Conservation (phyloP, 2,888 invertebrate species). For the Crioceris asparagi region DNA sequence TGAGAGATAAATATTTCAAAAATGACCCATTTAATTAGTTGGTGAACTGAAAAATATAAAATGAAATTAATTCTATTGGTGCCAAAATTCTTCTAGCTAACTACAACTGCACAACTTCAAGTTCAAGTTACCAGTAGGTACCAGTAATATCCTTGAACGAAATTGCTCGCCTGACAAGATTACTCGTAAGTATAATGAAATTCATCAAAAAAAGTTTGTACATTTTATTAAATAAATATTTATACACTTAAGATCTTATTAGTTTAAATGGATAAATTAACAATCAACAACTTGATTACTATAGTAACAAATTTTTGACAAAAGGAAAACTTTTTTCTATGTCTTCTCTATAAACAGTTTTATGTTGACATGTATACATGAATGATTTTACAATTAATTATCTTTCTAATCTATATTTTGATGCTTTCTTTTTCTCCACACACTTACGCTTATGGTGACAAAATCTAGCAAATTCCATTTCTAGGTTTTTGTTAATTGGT, state of each 20-base stretch:
- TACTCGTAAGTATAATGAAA: too few relatives aligned
- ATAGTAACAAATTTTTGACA: conserved; percentile 13
- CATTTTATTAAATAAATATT: conserved; percentile 37
- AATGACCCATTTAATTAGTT: too few relatives aligned
- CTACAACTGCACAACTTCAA: too few relatives aligned
- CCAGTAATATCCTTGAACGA: too few relatives aligned
- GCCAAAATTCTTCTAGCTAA: too few relatives aligned
- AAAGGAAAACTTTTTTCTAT: conserved; percentile 12
- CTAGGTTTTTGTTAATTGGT: too few relatives aligned
- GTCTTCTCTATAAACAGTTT: conserved; percentile 16
- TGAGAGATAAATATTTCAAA: too few relatives aligned
- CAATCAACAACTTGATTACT: conserved; percentile 18
- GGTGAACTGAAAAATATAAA: too few relatives aligned
- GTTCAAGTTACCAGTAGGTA: too few relatives aligned
- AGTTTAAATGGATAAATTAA: conserved; percentile 26
- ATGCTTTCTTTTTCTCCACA: conserved; percentile 9
- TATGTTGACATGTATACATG: conserved; percentile 31
- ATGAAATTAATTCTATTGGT: too few relatives aligned
- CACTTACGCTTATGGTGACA: not conserved
- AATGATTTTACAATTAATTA: conserved; percentile 20
- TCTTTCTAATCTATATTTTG: conserved; percentile 11
- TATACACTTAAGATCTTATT: conserved; percentile 33
- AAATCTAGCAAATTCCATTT: not conserved
- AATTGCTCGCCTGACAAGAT: too few relatives aligned
- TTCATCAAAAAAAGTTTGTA: too few relatives aligned